Percentiles rank a stretch among this genome's conserved stretches.
These are phyloP conservation scores for Leptodactylus fallax DNA, from an alignment of 2,797 vertebrate genomes.

Conservation along the genomic window DNA sequence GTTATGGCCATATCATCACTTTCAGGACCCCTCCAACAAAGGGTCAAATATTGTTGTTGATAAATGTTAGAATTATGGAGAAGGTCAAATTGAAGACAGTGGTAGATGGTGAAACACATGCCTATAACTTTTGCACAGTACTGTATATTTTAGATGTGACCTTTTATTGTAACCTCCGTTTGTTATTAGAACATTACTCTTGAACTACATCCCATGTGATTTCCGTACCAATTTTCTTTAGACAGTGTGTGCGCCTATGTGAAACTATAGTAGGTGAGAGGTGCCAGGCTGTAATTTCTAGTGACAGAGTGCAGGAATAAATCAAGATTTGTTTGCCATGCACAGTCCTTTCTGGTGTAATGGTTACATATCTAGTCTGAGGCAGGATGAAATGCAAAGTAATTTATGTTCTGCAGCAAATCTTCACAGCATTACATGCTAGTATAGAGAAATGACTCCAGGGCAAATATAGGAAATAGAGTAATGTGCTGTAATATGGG, in stretches of 20 bases:
- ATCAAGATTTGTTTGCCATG: not conserved
- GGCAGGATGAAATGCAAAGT: not conserved
- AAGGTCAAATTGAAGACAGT: too few species aligned
- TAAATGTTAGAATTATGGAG: too few species aligned
- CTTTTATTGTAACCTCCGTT: not conserved
- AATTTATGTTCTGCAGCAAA: not conserved
- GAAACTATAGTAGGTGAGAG: not conserved
- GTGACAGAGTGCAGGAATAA: not conserved
- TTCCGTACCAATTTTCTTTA: not conserved
- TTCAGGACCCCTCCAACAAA: too few species aligned
- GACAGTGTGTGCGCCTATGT: not conserved
- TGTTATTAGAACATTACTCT: not conserved
- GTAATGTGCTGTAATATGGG: conserved; percentile 9
- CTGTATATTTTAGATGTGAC: not conserved
- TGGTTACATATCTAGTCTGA: not conserved
- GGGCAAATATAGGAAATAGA: not conserved
- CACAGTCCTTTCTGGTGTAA: not conserved
- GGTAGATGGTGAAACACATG: too few species aligned
- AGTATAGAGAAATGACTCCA: not conserved
- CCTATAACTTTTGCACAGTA: too few species aligned
- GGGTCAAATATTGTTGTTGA: too few species aligned
- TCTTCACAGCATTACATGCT: not conserved
- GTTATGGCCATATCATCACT: too few species aligned
- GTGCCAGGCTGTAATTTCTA: not conserved
- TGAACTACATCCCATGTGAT: not conserved